A percentile compares a stretch with the other conserved stretches of the same genome.
These are phyloP conservation scores for Timema podura DNA, from an alignment of 2,888 invertebrate genomes.

Conservation along the genomic window DNA sequence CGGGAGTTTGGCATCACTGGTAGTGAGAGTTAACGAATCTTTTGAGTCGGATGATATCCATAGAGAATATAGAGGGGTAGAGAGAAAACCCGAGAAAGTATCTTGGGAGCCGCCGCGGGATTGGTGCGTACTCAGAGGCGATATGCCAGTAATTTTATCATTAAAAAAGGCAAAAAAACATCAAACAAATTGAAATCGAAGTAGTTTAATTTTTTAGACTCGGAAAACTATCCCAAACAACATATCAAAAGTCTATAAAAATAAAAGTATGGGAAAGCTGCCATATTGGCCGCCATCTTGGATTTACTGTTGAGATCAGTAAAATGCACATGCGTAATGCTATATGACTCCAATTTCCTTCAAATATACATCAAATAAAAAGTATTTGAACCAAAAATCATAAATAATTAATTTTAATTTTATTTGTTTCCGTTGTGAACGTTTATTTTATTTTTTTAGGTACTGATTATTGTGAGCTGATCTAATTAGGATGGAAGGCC, in stretches of 20 bases:
- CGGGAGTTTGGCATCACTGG: too few species aligned
- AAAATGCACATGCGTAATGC: neutral
- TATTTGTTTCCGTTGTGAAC: neutral
- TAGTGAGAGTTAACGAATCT: too few species aligned
- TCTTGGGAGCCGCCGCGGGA: too few species aligned
- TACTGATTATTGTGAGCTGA: neutral
- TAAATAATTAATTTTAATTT: neutral
- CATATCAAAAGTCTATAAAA: constrained; percentile 11
- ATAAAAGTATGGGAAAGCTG: neutral
- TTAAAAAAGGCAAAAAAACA: neutral
- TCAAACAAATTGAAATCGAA: neutral
- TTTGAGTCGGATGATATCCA: too few species aligned
- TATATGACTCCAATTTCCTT: neutral
- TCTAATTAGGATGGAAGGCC: neutral
- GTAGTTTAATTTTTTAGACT: neutral
- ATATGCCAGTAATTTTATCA: too few species aligned
- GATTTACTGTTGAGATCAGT: neutral
- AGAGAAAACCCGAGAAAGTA: too few species aligned
- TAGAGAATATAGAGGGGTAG: too few species aligned
- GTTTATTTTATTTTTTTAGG: neutral
- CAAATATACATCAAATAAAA: too few species aligned
- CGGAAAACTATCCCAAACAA: neutral
- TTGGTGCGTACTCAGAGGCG: too few species aligned
- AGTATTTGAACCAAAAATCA: neutral
- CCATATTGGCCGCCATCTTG: neutral